Conservation (phyloP, 1,140 invertebrate genomes). For the Euschistus heros region DNA sequence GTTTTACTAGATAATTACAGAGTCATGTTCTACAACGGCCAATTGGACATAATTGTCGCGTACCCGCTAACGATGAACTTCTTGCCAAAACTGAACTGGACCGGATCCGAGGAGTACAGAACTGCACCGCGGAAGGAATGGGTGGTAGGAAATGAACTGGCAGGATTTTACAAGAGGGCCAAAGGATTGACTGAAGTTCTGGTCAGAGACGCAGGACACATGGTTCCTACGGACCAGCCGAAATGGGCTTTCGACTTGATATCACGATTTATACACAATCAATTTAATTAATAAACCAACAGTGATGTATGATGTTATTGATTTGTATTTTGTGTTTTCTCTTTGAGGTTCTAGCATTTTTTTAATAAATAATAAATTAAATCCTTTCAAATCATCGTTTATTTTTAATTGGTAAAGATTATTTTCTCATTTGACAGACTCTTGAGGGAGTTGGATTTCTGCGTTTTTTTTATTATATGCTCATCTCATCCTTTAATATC, state of each 20-base stretch:
- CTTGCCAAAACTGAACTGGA: slow-evolving; percentile 49
- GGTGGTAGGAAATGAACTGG: slow-evolving; percentile 24
- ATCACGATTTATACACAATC: slow-evolving; percentile 56
- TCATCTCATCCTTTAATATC: no score
- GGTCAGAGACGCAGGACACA: slow-evolving; percentile 71
- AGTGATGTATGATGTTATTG: no score
- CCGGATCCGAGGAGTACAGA: slow-evolving; percentile 50
- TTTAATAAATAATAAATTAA: no score
- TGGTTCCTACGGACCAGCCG: slow-evolving; percentile 73
- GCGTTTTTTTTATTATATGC: no score
- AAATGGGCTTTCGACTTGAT: slow-evolving; percentile 66
- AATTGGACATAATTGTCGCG: slow-evolving; percentile 74
- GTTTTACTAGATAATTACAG: slow-evolving; percentile 55
- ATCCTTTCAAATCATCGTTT: no score
- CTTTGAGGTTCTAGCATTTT: no score
- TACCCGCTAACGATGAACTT: slow-evolving; percentile 65
- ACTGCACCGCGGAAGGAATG: slow-evolving; percentile 41
- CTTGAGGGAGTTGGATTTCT: no score
- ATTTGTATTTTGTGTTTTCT: no score
- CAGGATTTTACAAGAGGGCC: slow-evolving; percentile 28
- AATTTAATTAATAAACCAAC: slow-evolving; percentile 34
- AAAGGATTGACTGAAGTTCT: slow-evolving; percentile 64
- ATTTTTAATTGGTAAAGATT: no score
- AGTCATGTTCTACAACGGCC: slow-evolving; percentile 60
- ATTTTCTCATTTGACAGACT: no score